Conservation (phyloP, 2,888 invertebrate species). For the Myathropa florea region DNA sequence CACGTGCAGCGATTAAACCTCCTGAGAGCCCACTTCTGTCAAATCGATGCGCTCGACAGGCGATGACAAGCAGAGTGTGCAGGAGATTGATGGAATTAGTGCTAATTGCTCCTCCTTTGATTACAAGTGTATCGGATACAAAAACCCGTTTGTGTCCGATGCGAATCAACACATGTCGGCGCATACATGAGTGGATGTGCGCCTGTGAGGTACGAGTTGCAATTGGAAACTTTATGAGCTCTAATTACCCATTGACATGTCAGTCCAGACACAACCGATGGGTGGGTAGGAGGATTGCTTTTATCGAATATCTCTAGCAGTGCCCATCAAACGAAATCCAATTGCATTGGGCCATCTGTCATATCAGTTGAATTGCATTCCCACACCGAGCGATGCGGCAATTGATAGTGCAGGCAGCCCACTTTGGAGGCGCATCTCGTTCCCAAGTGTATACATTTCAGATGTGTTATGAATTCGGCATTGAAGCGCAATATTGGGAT, state of each 20-base stretch:
- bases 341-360: background rate
- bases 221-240: conserved; percentile 1
- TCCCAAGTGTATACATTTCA: background rate
- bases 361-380: background rate
- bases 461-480: background rate
- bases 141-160: background rate
- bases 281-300: background rate
- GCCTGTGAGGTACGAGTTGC: background rate
- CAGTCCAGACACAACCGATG: background rate
- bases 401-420: background rate
- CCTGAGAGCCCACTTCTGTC: no score
- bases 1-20: background rate
- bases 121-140: background rate
- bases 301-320: background rate
- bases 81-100: background rate
- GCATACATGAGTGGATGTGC: background rate
- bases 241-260: conserved; percentile 5
- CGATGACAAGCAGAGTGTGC: background rate
- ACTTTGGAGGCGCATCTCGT: background rate
- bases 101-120: background rate
- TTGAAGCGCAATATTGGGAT: background rate
- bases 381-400: background rate
- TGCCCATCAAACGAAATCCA: background rate
- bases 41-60: background rate
- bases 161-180: background rate